phyloP scores from a whole-genome alignment of 2,888 invertebrate genomes.

The Therioaphis trifolii region DNA sequence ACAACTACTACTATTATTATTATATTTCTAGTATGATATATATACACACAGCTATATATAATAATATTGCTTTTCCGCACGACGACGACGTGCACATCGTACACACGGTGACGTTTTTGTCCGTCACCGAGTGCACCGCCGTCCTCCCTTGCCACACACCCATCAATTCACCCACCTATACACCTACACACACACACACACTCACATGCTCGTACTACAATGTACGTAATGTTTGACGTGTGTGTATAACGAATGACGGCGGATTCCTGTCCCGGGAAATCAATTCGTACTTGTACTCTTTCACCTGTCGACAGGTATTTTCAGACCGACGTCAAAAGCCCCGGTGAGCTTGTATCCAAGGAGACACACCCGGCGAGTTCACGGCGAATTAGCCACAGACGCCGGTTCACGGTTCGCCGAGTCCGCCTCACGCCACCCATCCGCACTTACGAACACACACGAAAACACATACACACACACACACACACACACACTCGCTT shows the following conservation, averaged over 20 bases:
- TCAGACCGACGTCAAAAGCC: slow-evolving; percentile 46
- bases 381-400: slow-evolving; percentile 62
- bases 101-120: background rate
- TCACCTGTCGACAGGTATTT: slow-evolving; percentile 61
- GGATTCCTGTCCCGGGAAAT: slow-evolving; percentile 33
- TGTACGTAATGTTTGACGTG: too few relatives aligned
- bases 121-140: background rate
- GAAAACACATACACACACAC: too few relatives aligned
- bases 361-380: slow-evolving; percentile 41
- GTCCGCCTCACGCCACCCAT: background rate
- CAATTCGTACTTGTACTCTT: slow-evolving; percentile 46
- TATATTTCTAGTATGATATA: slow-evolving; percentile 12
- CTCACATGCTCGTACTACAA: too few relatives aligned
- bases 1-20: too few relatives aligned
- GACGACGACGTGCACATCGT: background rate
- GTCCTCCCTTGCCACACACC: background rate
- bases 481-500: background rate
- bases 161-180: too few relatives aligned
- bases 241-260: background rate
- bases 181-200: too few relatives aligned
- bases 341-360: slow-evolving; percentile 44
- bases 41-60: too few relatives aligned
- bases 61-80: background rate
- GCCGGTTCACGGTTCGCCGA: slow-evolving; percentile 51
- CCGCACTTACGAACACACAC: too few relatives aligned